These are phyloP conservation scores for Apodemia duryi DNA, from an alignment of 2,888 invertebrate species.

Conservation along the genomic window DNA sequence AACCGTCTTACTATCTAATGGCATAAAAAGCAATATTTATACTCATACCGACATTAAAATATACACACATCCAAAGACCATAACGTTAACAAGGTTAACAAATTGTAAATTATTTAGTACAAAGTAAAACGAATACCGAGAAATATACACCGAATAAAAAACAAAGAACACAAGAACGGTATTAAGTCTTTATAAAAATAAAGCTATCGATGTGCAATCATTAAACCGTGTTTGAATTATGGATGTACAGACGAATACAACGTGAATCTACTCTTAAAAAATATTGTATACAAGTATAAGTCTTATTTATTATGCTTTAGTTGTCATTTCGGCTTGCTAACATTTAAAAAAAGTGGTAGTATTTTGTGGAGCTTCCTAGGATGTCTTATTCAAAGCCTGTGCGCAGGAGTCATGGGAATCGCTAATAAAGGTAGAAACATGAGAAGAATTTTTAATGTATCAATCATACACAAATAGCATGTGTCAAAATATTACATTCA, in stretches of 20 bases:
- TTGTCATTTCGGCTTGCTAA: neutral
- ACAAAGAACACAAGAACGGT: slow-evolving; percentile 19
- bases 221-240: slow-evolving; percentile 24
- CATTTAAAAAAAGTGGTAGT: neutral
- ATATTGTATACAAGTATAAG: neutral
- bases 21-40: no score
- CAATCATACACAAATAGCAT: neutral
- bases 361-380: neutral
- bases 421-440: slow-evolving; percentile 33
- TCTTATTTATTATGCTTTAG: neutral
- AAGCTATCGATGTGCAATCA: slow-evolving; percentile 26
- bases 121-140: neutral
- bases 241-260: slow-evolving; percentile 5
- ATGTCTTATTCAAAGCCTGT: slow-evolving; percentile 32
- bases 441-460: slow-evolving; percentile 30
- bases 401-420: slow-evolving; percentile 29
- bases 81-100: neutral
- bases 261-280: slow-evolving; percentile 15
- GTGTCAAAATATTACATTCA: neutral
- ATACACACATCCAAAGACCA: no score
- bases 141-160: slow-evolving; percentile 3
- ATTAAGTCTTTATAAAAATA: slow-evolving; percentile 21
- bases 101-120: neutral
- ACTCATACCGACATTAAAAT: no score
- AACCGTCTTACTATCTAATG: no score